These are phyloP conservation scores for Alosa sapidissima DNA, from an alignment of 2,797 vertebrate species.

Conservation along the genomic window DNA sequence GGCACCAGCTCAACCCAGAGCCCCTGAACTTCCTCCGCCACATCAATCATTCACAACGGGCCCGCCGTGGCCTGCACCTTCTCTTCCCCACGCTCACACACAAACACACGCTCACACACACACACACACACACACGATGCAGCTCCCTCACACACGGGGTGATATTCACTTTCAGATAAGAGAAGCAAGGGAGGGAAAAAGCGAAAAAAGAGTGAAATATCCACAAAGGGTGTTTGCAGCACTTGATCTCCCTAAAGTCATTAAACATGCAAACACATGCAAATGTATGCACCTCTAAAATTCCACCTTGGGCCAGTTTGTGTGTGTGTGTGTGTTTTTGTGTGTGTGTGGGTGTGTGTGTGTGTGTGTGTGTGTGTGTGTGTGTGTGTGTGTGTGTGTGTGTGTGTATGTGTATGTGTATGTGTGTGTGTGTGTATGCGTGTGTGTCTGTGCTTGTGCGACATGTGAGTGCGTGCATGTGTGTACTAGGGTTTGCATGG, in stretches of 20 bases:
- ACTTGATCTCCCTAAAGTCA: conserved; percentile 75
- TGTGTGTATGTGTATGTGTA: no score
- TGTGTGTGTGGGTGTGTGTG: background rate
- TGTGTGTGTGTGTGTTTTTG: conserved; percentile 41
- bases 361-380: conserved; percentile 45
- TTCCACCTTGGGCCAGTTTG: conserved; percentile 75
- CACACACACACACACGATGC: background rate
- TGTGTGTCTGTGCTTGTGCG: conserved; percentile 1
- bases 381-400: conserved; percentile 36
- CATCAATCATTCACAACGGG: conserved; percentile 80
- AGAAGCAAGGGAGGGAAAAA: conserved; percentile 8
- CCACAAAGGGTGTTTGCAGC: conserved; percentile 71
- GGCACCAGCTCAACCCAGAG: conserved; percentile 73
- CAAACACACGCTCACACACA: conserved; percentile 20
- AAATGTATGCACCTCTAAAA: conserved; percentile 79
- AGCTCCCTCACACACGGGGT: conserved; percentile 24
- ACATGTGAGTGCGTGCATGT: background rate
- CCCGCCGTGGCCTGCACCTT: conserved; percentile 55
- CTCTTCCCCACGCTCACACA: conserved; percentile 18
- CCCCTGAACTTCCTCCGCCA: conserved; percentile 67
- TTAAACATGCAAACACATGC: conserved; percentile 77
- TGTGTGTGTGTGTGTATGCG: conserved; percentile 6
- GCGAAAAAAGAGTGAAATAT: conserved; percentile 61
- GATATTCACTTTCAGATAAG: conserved; percentile 8
- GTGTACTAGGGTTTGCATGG: conserved; percentile 21